Evolutionary conservation across 1,140 invertebrate genomes (phyloP).

Genomic region (Thalassaphorura encarpata): DNA sequence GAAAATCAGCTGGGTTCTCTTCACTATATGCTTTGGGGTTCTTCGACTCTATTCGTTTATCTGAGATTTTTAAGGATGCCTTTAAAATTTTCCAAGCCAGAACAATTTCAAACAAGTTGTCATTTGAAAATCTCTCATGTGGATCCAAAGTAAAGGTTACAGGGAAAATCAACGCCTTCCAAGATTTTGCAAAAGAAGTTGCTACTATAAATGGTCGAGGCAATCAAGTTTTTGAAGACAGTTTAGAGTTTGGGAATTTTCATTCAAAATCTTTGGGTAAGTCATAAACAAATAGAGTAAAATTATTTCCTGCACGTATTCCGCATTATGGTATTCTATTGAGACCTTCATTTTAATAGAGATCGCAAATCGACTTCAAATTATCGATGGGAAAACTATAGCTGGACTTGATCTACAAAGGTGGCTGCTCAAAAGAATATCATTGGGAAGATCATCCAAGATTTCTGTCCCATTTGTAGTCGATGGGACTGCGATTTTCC

Average conservation of each 20-base stretch:
- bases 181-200: not conserved
- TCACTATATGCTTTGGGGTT: not conserved
- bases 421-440: not conserved
- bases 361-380: not conserved
- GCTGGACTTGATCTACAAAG: not conserved
- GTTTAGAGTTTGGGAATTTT: not conserved
- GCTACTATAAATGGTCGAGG: not conserved
- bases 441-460: not conserved
- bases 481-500: not conserved
- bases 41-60: slow-evolving; percentile 6
- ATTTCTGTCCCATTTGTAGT: not conserved
- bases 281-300: not conserved
- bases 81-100: not conserved
- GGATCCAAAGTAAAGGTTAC: not conserved
- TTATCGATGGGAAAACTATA: not conserved
- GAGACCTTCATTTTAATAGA: too few relatives aligned
- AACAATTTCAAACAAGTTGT: not conserved
- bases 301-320: too few relatives aligned
- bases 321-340: too few relatives aligned
- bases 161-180: slow-evolving; percentile 13
- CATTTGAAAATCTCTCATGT: not conserved
- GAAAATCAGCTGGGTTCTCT: not conserved
- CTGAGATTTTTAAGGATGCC: not conserved
- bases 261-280: not conserved
- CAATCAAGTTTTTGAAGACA: slow-evolving; percentile 1